A percentile compares a stretch with the other conserved stretches of the same genome.
phyloP scores from a whole-genome alignment of 2,888 invertebrate species.

The Pyrgus malvae region DNA sequence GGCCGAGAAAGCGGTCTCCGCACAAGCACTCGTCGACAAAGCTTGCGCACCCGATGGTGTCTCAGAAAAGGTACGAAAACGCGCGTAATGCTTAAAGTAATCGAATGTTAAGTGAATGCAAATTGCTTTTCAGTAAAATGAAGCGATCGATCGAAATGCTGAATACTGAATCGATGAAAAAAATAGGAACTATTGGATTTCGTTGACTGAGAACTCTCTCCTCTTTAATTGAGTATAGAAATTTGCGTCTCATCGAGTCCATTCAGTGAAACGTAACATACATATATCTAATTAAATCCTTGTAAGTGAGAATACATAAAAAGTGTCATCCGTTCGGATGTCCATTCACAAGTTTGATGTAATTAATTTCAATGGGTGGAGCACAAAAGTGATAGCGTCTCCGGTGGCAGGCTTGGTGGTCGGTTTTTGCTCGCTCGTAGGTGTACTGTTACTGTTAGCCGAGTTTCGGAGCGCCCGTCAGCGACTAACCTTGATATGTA shows the following conservation, averaged over 20 bases:
- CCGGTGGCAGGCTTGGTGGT: slow-evolving; percentile 56
- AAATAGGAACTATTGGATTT: slow-evolving; percentile 40
- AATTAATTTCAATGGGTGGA: slow-evolving; percentile 68
- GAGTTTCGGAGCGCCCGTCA: slow-evolving; percentile 71
- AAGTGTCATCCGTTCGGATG: slow-evolving; percentile 48
- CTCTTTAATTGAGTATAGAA: slow-evolving; percentile 40
- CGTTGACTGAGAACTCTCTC: slow-evolving; percentile 55
- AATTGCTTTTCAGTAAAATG: slow-evolving; percentile 46
- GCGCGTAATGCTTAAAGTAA: slow-evolving; percentile 42
- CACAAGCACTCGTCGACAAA: slow-evolving; percentile 42
- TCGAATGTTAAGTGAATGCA: slow-evolving; percentile 43
- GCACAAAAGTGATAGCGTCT: slow-evolving; percentile 63
- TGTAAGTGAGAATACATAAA: slow-evolving; percentile 52
- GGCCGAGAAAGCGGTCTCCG: slow-evolving; percentile 71
- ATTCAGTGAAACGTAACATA: slow-evolving; percentile 40
- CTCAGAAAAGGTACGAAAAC: slow-evolving; percentile 40
- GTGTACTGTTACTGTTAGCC: slow-evolving; percentile 78
- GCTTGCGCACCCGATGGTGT: slow-evolving; percentile 34
- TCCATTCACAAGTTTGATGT: slow-evolving; percentile 65
- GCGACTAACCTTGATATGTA: slow-evolving; percentile 75
- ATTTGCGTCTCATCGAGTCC: slow-evolving; percentile 41
- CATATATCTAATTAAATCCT: slow-evolving; percentile 58
- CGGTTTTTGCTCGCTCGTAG: slow-evolving; percentile 66
- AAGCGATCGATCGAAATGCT: slow-evolving; percentile 36
- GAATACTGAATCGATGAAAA: slow-evolving; percentile 15